Percentiles rank a stretch among this genome's conserved stretches.
Evolutionary conservation across 2,113 vertebrate genomes (phyloP).

Genomic region (Isurus oxyrinchus): DNA sequence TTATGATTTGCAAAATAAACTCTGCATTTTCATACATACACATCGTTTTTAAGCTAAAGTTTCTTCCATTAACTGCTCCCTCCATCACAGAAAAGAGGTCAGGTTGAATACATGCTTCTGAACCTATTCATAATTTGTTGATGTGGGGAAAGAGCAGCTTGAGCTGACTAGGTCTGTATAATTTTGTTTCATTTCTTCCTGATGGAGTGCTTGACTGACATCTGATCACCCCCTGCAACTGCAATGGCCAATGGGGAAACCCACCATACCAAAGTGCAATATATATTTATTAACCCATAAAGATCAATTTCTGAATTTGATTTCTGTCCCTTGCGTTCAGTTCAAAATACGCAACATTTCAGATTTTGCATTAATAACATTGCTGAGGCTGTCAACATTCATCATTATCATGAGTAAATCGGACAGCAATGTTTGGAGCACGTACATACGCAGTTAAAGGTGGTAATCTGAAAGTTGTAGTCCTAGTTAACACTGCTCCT

Average conservation of each 20-base stretch:
- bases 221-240: not conserved
- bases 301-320: not conserved
- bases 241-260: not conserved
- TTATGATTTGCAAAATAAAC: not conserved
- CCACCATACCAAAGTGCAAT: too few species aligned
- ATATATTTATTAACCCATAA: not conserved
- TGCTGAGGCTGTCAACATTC: too few species aligned
- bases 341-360: not conserved
- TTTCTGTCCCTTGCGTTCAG: not conserved
- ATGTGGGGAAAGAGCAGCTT: not conserved
- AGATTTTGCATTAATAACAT: too few species aligned
- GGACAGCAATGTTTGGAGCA: too few species aligned
- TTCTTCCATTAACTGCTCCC: not conserved
- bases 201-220: not conserved
- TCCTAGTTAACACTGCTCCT: too few species aligned
- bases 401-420: too few species aligned
- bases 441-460: too few species aligned
- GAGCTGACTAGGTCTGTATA: not conserved
- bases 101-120: not conserved
- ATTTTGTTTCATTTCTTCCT: not conserved
- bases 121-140: not conserved
- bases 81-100: not conserved
- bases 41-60: not conserved
- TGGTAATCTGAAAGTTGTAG: too few species aligned
- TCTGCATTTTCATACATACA: not conserved